Evolutionary conservation across 2,888 invertebrate genomes (phyloP).

Genomic region (Oxystoma pomonae): DNA sequence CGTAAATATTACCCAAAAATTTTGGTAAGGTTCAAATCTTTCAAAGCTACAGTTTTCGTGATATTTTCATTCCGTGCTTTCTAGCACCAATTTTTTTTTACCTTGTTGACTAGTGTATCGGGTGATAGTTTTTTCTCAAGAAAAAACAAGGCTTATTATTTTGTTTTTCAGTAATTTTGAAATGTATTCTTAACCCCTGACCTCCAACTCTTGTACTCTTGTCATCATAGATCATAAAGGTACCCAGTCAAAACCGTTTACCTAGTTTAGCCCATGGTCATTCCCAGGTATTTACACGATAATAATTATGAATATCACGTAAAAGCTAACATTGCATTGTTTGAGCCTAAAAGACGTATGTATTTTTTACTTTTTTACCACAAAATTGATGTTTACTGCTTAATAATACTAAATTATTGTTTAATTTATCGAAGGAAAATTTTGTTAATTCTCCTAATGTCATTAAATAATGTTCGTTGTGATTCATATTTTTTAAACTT

Average conservation of each 20-base stretch:
- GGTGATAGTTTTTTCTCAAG: too few species aligned
- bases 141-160: too few species aligned
- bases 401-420: neutral
- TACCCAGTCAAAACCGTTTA: neutral
- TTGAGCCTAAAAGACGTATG: neutral
- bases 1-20: too few species aligned
- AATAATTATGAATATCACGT: neutral
- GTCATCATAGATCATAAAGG: neutral
- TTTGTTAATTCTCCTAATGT: too few species aligned
- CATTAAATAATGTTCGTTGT: too few species aligned
- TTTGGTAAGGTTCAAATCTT: too few species aligned
- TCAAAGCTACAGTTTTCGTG: too few species aligned
- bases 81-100: too few species aligned
- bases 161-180: too few species aligned
- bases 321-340: neutral
- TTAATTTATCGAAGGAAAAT: neutral
- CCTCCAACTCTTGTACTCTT: neutral
- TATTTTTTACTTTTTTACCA: neutral
- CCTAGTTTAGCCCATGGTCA: constrained; percentile 29
- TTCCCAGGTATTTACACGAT: constrained; percentile 25
- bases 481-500: too few species aligned
- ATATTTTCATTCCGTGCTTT: too few species aligned
- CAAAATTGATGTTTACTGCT: neutral
- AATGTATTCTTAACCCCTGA: neutral
- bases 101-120: too few species aligned